phyloP scores from a whole-genome alignment of 2,113 vertebrate genomes.

The Amblyornis subalaris region DNA sequence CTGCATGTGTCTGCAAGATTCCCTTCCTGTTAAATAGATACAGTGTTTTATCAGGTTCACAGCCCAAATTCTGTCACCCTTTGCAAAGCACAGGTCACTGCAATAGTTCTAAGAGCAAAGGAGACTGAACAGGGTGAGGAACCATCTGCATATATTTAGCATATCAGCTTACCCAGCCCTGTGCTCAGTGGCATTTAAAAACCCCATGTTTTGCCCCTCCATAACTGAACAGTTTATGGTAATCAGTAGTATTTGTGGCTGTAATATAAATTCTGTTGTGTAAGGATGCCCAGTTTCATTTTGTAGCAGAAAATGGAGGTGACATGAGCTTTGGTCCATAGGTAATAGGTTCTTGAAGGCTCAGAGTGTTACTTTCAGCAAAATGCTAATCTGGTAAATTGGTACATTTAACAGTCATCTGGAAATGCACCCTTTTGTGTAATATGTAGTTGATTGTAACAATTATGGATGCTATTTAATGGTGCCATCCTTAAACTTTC shows the following conservation, averaged over 20 bases:
- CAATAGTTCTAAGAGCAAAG: not conserved
- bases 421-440: slow-evolving; percentile 23
- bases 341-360: slow-evolving; percentile 35
- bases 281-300: not conserved
- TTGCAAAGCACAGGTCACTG: not conserved
- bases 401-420: not conserved
- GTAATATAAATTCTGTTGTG: not conserved
- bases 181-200: not conserved
- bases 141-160: not conserved
- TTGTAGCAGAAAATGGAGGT: slow-evolving; percentile 10
- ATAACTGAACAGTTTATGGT: not conserved
- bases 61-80: not conserved
- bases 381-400: slow-evolving; percentile 39
- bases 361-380: slow-evolving; percentile 11
- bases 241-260: not conserved
- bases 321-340: slow-evolving; percentile 8
- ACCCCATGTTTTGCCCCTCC: not conserved
- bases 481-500: slow-evolving; percentile 33
- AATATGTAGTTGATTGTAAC: slow-evolving; percentile 24
- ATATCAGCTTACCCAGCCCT: not conserved
- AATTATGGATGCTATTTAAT: slow-evolving; percentile 31
- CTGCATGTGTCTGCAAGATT: not conserved
- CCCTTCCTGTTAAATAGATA: not conserved
- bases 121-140: not conserved
- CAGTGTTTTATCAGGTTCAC: not conserved